phyloP scores from a whole-genome alignment of 2,888 invertebrate species.

The Pegoplata infirma region DNA sequence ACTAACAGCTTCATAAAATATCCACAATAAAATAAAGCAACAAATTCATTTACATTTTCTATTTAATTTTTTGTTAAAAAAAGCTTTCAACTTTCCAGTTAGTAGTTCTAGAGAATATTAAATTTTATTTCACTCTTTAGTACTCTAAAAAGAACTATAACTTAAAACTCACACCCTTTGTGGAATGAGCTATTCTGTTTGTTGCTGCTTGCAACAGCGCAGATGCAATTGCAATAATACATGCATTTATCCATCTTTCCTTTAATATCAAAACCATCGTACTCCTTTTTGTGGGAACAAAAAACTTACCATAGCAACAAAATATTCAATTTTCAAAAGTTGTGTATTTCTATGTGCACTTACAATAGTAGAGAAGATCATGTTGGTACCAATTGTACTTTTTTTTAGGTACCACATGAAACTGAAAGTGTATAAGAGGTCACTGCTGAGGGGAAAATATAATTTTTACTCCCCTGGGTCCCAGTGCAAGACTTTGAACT shows the following conservation, averaged over 20 bases:
- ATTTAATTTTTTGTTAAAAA: background rate
- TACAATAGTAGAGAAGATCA: too few relatives aligned
- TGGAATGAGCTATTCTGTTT: background rate
- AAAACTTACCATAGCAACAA: conserved; percentile 58
- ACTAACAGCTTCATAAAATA: background rate
- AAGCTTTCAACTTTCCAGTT: conserved; percentile 42
- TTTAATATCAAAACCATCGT: conserved; percentile 18
- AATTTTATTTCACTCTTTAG: background rate
- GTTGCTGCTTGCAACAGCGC: conserved; percentile 30
- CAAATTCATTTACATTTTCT: conserved; percentile 27
- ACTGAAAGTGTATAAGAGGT: too few relatives aligned
- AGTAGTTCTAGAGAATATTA: background rate
- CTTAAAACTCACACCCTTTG: conserved; percentile 15
- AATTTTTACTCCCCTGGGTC: too few relatives aligned
- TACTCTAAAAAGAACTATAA: conserved; percentile 37
- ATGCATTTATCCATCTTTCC: conserved; percentile 21
- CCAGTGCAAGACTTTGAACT: too few relatives aligned
- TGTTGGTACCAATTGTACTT: too few relatives aligned
- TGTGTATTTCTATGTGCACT: too few relatives aligned
- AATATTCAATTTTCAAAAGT: conserved; percentile 6
- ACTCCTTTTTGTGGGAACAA: conserved; percentile 18
- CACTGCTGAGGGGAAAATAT: too few relatives aligned
- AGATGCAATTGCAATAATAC: conserved; percentile 55
- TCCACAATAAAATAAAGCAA: background rate
- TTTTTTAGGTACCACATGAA: too few relatives aligned